Conservation (phyloP, 2,797 vertebrate genomes). For the Halcyon badia region DNA sequence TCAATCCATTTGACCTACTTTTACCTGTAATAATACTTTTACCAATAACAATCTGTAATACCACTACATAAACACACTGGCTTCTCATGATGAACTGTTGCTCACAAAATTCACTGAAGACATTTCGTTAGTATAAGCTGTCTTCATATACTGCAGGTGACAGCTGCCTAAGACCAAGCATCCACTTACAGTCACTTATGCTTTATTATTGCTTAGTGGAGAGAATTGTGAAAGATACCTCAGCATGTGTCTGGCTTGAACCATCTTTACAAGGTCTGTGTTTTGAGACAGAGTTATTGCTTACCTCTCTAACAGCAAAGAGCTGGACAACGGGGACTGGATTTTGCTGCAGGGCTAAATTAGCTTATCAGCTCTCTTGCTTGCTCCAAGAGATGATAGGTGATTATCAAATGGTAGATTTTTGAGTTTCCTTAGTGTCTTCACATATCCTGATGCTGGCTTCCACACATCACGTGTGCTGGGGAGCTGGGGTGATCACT, state of each 20-base stretch:
- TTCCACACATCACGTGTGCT: fast-evolving
- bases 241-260: neutral
- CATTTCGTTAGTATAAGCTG: neutral
- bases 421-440: neutral
- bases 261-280: neutral
- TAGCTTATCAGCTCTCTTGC: neutral
- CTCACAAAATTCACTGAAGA: neutral
- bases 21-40: neutral
- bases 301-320: neutral
- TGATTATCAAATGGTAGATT: neutral
- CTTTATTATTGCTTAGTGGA: neutral
- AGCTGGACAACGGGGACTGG: neutral
- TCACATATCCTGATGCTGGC: neutral
- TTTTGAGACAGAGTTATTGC: neutral
- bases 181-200: neutral
- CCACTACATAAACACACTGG: neutral
- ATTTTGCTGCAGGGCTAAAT: neutral
- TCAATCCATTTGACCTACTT: neutral
- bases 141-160: neutral
- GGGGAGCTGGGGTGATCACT: too few species aligned
- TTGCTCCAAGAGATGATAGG: neutral
- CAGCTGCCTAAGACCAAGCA: neutral
- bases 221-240: neutral
- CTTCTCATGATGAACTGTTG: neutral
- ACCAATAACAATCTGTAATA: neutral